Percentiles rank a stretch among this genome's conserved stretches.
Conservation (phyloP, 2,888 invertebrate species). For the Trissoscelio sp. region DNA sequence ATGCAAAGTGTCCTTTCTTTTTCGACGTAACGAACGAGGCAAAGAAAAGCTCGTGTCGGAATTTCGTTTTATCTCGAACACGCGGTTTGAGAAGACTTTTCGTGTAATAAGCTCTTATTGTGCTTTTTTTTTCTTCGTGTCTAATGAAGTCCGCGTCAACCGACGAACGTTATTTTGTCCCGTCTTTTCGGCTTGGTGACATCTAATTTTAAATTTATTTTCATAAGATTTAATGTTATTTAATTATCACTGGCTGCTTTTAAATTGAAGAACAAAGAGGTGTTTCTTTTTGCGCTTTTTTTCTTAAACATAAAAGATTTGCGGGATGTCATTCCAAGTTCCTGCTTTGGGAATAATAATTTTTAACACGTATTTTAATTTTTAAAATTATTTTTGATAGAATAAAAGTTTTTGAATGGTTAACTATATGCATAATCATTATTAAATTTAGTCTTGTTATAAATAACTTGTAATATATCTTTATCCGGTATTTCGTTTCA, state of each 20-base stretch:
- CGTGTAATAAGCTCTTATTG: conserved; percentile 39
- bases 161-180: conserved; percentile 16
- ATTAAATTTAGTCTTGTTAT: background rate
- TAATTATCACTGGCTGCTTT: conserved; percentile 49
- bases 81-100: background rate
- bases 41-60: background rate
- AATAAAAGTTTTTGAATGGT: too few relatives aligned
- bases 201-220: conserved; percentile 58
- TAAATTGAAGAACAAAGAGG: conserved; percentile 43
- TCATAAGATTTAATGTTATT: conserved; percentile 40
- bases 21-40: background rate
- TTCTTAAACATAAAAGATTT: background rate
- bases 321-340: too few relatives aligned
- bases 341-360: too few relatives aligned
- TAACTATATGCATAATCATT: too few relatives aligned
- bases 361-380: too few relatives aligned
- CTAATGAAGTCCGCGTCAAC: conserved; percentile 51
- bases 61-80: background rate
- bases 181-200: conserved; percentile 19
- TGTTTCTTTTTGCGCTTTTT: conserved; percentile 7
- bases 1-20: background rate
- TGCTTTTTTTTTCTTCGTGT: conserved; percentile 36
- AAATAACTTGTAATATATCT: conserved; percentile 7
- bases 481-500: background rate
- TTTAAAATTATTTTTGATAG: too few relatives aligned